A percentile compares a stretch with the other conserved stretches of the same genome.
Evolutionary conservation across 2,797 vertebrate genomes (phyloP).

Genomic region (Trachops cirrhosus): DNA sequence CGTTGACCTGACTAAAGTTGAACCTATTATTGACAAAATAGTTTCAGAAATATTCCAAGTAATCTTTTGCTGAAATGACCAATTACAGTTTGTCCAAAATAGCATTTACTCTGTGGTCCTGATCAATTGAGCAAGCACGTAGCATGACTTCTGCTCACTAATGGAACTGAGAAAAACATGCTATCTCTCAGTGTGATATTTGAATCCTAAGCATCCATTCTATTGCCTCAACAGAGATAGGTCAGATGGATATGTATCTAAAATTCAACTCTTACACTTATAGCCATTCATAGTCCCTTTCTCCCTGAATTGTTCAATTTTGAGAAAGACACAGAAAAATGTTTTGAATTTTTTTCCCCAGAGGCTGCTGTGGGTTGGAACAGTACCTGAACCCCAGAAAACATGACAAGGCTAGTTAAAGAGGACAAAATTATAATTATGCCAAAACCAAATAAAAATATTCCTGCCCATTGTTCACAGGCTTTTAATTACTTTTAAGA

Average conservation of each 20-base stretch:
- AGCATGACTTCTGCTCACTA: neutral
- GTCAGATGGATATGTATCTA: neutral
- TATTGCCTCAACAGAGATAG: neutral
- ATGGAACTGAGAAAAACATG: neutral
- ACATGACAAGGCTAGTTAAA: neutral
- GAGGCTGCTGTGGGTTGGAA: neutral
- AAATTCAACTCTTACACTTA: neutral
- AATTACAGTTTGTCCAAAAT: neutral
- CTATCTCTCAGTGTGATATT: neutral
- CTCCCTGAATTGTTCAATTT: neutral
- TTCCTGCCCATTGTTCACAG: neutral
- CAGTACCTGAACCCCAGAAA: neutral
- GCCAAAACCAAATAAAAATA: slow-evolving; percentile 19
- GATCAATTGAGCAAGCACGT: neutral
- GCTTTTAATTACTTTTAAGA: neutral
- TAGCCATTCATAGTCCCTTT: neutral
- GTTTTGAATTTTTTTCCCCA: neutral
- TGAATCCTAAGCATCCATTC: neutral
- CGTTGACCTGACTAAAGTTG: neutral
- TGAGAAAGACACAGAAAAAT: slow-evolving; percentile 24
- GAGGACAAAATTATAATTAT: neutral
- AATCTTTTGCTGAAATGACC: neutral
- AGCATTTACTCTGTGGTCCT: neutral
- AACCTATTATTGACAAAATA: neutral
- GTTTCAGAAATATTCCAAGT: slow-evolving; percentile 7